These are phyloP conservation scores for Cataglyphis cursor DNA, from an alignment of 2,888 invertebrate genomes.

Conservation along the genomic window DNA sequence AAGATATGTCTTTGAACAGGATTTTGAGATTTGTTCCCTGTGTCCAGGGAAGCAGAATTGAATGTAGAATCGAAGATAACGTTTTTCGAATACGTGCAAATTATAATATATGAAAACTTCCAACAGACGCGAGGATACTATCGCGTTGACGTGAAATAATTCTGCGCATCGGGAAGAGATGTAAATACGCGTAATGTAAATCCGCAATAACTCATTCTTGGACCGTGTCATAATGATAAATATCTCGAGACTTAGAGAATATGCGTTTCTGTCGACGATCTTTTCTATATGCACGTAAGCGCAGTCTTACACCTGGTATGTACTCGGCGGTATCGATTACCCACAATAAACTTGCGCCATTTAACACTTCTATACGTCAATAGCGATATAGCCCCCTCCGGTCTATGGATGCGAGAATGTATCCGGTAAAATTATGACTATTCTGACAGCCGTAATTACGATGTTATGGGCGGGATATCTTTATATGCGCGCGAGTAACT, in stretches of 20 bases:
- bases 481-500: constrained; percentile 65
- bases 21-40: neutral
- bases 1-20: neutral
- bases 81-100: constrained; percentile 4
- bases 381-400: constrained; percentile 18
- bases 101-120: constrained; percentile 20
- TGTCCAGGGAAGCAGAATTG: neutral
- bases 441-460: constrained; percentile 65
- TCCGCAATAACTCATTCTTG: constrained; percentile 41
- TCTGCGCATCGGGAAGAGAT: constrained; percentile 24
- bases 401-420: constrained; percentile 37
- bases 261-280: constrained; percentile 46
- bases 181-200: constrained; percentile 38
- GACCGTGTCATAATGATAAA: constrained; percentile 49
- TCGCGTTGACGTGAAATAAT: constrained; percentile 47
- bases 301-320: constrained; percentile 45
- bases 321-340: constrained; percentile 56
- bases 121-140: neutral
- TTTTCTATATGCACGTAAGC: constrained; percentile 49
- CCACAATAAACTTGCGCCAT: constrained; percentile 58
- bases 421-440: constrained; percentile 54
- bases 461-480: constrained; percentile 64
- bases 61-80: constrained; percentile 11
- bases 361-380: constrained; percentile 54
- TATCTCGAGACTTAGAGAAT: constrained; percentile 40